Evolutionary conservation across 2,888 invertebrate species (phyloP), one percentile per base, ranked within the genome.

Genomic region (Argyresthia goedartella): DNA sequence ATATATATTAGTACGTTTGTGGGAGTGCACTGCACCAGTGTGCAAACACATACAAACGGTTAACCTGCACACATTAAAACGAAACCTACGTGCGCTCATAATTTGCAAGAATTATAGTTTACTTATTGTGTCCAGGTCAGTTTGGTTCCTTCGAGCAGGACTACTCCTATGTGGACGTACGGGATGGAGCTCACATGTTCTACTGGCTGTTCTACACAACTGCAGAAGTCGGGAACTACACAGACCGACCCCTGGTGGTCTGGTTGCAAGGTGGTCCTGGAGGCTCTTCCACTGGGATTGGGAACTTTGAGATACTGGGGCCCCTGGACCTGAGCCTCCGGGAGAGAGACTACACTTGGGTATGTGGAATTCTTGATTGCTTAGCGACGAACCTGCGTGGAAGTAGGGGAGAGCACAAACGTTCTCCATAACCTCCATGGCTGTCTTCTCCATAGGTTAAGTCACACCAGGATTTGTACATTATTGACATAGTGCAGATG

Each of bases 191-290:
- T 0, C 91, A 93, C 61, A 93, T 94, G 91, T 95, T 96, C 73
- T 96, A 94, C 88, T 96, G 95, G 95, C 74, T 96, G 39, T 95
- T 93, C 67, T 92, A 92, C 66, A 93, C 92, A 11, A 91, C 91
- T 0, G 90, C 91, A 0, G 77, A 88, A 49, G 90, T 90, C 0
- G 58, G 65, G 4, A 82, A 84, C 46, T 89, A 90, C 64, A 89
- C 89, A 0, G 89, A 92, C 1, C 87, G 90, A 43, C 96, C 96
- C 0, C 76, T 96, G 33, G 81, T 95, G n/a, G 91, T 96, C 52
- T 96, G 96, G 96, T 82, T 96, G 10, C 93, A 96, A 88, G 96
- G 96, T 4, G 96, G 96, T 0, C 96, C 96, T 0, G 96, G 90
- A 0, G 92, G 90, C 0, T 93, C 94, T 0, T 92, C 93, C 7